phyloP scores from a whole-genome alignment of 1,140 invertebrate genomes.

The Lordiphosa mommai region DNA sequence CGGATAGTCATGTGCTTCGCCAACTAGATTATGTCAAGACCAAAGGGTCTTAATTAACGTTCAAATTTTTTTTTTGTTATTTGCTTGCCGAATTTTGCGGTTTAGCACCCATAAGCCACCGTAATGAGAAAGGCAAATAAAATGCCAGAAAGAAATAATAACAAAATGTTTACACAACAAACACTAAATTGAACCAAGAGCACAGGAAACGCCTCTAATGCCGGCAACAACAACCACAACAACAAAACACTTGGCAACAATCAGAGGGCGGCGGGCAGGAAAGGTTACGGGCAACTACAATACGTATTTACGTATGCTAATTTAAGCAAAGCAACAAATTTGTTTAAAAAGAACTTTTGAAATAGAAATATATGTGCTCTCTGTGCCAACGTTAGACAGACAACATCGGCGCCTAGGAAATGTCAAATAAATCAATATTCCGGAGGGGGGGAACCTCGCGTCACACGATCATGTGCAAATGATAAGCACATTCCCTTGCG shows the following conservation, averaged over 20 bases:
- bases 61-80: background rate
- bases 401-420: constrained; percentile 17
- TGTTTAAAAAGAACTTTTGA: constrained; percentile 1
- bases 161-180: constrained; percentile 66
- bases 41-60: constrained; percentile 28
- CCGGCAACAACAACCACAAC: constrained; percentile 13
- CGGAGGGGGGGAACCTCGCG: constrained; percentile 10
- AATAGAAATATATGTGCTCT: background rate
- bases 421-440: constrained; percentile 49
- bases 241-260: constrained; percentile 44
- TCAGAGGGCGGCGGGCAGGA: background rate
- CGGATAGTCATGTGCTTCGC: constrained; percentile 29
- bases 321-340: constrained; percentile 37
- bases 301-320: constrained; percentile 16
- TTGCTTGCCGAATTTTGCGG: constrained; percentile 42
- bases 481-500: constrained; percentile 47
- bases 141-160: constrained; percentile 7
- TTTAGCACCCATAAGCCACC: constrained; percentile 21
- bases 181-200: constrained; percentile 16
- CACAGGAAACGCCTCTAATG: constrained; percentile 32
- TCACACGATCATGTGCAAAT: constrained; percentile 69
- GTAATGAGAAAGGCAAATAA: constrained; percentile 36
- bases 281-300: constrained; percentile 19
- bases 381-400: constrained; percentile 12
- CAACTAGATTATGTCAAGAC: constrained; percentile 26